Conservation (phyloP, 2,888 invertebrate genomes). For the Sepioteuthis lessoniana region DNA sequence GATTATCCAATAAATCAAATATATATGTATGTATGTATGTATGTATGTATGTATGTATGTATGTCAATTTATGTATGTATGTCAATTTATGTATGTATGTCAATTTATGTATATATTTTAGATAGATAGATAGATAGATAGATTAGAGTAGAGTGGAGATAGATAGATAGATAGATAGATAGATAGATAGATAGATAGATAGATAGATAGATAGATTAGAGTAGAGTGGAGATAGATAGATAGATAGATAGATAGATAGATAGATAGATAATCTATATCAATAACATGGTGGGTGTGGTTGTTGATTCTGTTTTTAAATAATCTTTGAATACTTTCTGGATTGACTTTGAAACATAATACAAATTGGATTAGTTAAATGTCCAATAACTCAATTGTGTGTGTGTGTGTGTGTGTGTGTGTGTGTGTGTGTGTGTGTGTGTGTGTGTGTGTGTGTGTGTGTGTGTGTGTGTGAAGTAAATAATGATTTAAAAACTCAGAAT, state of each 20-base stretch:
- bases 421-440: background rate
- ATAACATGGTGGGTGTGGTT: background rate
- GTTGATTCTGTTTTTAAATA: background rate
- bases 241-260: constrained; percentile 6
- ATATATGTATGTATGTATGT: too few relatives aligned
- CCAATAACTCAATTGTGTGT: background rate
- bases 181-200: constrained; percentile 13
- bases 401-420: background rate
- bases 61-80: background rate
- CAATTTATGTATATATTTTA: too few relatives aligned
- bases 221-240: background rate
- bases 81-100: background rate
- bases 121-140: background rate
- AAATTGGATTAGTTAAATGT: background rate
- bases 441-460: background rate
- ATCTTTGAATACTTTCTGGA: background rate
- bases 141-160: too few relatives aligned
- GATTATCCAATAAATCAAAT: background rate
- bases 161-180: background rate
- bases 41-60: background rate
- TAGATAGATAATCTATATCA: background rate
- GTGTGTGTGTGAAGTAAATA: background rate
- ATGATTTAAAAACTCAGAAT: background rate
- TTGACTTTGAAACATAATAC: background rate
- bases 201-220: background rate